Evolutionary conservation across 2,797 vertebrate genomes (phyloP).

Genomic region (Borostomias antarcticus): DNA sequence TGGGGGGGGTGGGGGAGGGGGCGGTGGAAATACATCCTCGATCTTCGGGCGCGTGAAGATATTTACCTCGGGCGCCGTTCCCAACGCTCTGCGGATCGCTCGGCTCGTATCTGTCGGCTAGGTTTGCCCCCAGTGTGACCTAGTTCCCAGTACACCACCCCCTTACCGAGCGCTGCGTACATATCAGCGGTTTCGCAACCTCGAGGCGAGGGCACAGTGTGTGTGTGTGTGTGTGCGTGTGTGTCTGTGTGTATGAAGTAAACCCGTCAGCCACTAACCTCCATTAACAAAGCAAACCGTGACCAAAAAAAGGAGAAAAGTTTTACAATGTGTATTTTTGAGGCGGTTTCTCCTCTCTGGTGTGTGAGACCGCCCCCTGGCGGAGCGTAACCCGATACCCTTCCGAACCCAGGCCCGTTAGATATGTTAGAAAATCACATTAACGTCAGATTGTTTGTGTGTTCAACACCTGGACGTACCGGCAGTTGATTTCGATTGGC

Average conservation of each 20-base stretch:
- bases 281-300: constrained; percentile 5
- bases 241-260: constrained; percentile 4
- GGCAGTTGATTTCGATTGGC: constrained; percentile 51
- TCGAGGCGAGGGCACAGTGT: too few relatives aligned
- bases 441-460: constrained; percentile 48
- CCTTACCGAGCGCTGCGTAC: too few relatives aligned
- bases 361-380: constrained; percentile 25
- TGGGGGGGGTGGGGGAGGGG: too few relatives aligned
- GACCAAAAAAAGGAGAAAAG: constrained; percentile 1
- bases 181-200: not conserved
- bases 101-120: too few relatives aligned
- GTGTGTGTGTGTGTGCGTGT: too few relatives aligned
- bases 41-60: too few relatives aligned
- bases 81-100: too few relatives aligned
- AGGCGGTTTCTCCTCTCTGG: constrained; percentile 22
- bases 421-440: constrained; percentile 22
- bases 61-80: too few relatives aligned
- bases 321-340: constrained; percentile 15
- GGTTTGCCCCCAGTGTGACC: too few relatives aligned
- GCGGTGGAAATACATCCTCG: too few relatives aligned
- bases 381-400: constrained; percentile 30
- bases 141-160: not conserved
- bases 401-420: constrained; percentile 29
- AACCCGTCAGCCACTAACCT: constrained; percentile 16
- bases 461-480: constrained; percentile 29